Conservation (phyloP, 2,888 invertebrate genomes). For the Rhopalosiphum nymphaeae region DNA sequence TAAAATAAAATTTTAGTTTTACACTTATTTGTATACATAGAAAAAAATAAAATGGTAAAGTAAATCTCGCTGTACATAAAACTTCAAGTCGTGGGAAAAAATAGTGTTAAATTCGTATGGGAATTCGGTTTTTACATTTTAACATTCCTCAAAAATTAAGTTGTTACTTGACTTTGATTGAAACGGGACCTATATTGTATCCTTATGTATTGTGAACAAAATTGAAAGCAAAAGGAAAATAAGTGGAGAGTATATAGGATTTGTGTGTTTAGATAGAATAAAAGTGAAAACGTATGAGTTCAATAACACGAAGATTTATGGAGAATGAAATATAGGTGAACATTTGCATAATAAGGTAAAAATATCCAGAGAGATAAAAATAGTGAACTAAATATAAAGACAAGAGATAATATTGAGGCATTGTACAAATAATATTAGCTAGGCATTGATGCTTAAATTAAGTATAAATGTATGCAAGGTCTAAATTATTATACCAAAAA, state of each 20-base stretch:
- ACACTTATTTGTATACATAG: background rate
- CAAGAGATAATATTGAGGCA: background rate
- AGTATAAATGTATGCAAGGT: background rate
- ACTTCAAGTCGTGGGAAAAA: background rate
- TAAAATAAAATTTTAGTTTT: background rate
- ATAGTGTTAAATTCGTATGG: background rate
- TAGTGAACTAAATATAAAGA: background rate
- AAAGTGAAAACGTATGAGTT: constrained; percentile 26
- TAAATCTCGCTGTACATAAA: background rate
- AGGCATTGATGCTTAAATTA: background rate
- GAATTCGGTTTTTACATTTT: background rate
- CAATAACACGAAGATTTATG: constrained; percentile 33
- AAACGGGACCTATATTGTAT: background rate
- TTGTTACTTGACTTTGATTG: constrained; percentile 38
- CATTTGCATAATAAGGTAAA: constrained; percentile 14
- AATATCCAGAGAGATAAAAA: background rate
- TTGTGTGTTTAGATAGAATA: background rate
- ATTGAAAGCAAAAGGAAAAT: constrained; percentile 12
- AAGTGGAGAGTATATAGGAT: constrained; percentile 23
- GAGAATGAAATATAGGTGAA: constrained; percentile 17
- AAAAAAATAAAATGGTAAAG: background rate
- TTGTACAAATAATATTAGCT: background rate
- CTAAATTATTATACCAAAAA: background rate
- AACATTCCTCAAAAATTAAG: background rate
- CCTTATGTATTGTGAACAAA: background rate